Evolutionary conservation across 2,888 invertebrate species (phyloP).

Genomic region (Diloba caeruleocephala): DNA sequence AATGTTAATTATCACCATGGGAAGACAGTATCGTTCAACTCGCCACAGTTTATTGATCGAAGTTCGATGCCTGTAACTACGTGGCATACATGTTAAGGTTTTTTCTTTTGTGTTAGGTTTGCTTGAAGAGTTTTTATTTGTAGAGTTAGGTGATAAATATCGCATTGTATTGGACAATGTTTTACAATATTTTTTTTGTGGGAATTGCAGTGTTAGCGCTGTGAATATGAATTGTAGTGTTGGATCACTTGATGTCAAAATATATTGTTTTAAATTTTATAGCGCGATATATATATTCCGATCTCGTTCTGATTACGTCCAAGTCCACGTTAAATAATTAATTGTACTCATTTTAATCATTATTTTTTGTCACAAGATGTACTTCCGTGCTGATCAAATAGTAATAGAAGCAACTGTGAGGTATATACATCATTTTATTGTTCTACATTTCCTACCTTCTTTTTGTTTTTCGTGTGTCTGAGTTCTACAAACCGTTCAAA

Average conservation of each 20-base stretch:
- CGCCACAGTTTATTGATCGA: constrained; percentile 67
- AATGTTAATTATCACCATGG: constrained; percentile 59
- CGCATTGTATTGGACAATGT: constrained; percentile 10
- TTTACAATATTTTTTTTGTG: constrained; percentile 19
- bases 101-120: constrained; percentile 44
- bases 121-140: constrained; percentile 35
- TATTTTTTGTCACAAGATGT: too few species aligned
- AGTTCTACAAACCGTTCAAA: too few species aligned
- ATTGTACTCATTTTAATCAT: too few species aligned
- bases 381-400: too few species aligned
- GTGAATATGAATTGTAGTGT: constrained; percentile 2
- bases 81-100: constrained; percentile 64
- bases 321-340: too few species aligned
- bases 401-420: too few species aligned
- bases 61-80: constrained; percentile 62
- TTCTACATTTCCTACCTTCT: too few species aligned
- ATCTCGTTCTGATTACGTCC: too few species aligned
- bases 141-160: constrained; percentile 39
- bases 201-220: constrained; percentile 2
- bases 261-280: too few species aligned
- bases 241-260: background rate
- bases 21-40: constrained; percentile 41
- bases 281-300: too few species aligned
- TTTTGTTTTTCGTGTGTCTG: too few species aligned
- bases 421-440: too few species aligned